Evolutionary conservation across 2,888 invertebrate genomes (phyloP).

Genomic region (Sepiola atlantica): DNA sequence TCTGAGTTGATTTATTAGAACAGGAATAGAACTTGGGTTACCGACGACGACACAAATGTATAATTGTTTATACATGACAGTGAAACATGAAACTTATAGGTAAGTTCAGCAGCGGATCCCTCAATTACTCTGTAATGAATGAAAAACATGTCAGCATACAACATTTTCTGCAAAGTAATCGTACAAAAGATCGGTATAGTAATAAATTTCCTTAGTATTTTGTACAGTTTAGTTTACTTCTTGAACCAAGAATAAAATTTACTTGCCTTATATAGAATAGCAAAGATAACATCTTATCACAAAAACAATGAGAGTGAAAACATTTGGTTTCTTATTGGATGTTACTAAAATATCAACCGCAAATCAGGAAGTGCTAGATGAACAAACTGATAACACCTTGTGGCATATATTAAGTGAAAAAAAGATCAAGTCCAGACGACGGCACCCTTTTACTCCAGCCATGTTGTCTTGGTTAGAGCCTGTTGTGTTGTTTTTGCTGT

Average conservation of each 20-base stretch:
- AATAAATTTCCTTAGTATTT: not conserved
- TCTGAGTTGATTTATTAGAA: no score
- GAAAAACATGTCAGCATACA: no score
- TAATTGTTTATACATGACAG: no score
- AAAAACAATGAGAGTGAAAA: not conserved
- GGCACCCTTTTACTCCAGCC: not conserved
- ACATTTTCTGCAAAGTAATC: not conserved
- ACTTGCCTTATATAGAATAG: not conserved
- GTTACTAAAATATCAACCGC: not conserved
- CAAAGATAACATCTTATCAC: not conserved
- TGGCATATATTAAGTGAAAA: not conserved
- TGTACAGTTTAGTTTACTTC: not conserved
- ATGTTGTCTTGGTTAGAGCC: not conserved
- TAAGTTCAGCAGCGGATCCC: no score
- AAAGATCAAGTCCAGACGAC: not conserved
- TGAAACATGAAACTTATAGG: no score
- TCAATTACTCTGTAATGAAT: no score
- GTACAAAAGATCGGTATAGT: not conserved
- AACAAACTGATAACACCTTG: not conserved
- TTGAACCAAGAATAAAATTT: not conserved
- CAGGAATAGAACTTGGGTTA: no score
- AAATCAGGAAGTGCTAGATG: not conserved
- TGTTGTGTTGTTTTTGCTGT: conserved; percentile 2
- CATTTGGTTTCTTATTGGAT: not conserved
- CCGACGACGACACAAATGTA: no score